Base-by-base conservation (phyloP, 2,113 vertebrate species). In the Nothoprocta perdicaria region DNA sequence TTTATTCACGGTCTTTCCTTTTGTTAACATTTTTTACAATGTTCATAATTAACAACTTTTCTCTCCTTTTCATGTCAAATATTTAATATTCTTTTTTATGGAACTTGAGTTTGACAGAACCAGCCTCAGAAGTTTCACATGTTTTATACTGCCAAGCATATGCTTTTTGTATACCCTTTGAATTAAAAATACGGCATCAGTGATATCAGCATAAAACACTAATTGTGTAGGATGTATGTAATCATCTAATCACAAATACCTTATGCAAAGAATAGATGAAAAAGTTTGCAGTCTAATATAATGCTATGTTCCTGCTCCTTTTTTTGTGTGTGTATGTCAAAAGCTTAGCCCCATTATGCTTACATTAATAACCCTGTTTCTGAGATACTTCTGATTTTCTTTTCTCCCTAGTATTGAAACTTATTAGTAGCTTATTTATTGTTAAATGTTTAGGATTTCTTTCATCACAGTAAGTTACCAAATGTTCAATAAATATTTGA, bases 401-500 rank as follows among this genome's bases (percentile, higher is more conserved):
- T 46, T 77, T 41, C 35, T 12, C 15, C 9, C 19, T 21, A n/a
- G 0, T 68, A 40, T 81, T 79, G 55, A 31, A 4, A 38, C 35
- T 38, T 38, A 38, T 78, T 14, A 85, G 40, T 48, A 86, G 29
- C 31, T 82, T 4, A 17, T 79, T 90, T 72, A 31, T 24, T 90
- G 22, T 35, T 35, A 81, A 85, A 91, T 63, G 16, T 4, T 50
- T 68, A 41, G 12, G 2, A 65, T 88, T 81, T 90, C 58, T 86
- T 92, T 89, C 41, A 71, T 71, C 22, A 23, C 16, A 89, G 40
- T 21, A 75, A 67, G 33, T 14, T 24, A 77, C 14, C 0, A 0
- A 82, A 86, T 63, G 26, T 12, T 80, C 87, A 86, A 92, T 90
- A 92, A 91, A 95, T 92, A 92, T 83, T 94, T 85, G 67, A 93